phyloP scores from a whole-genome alignment of 2,113 vertebrate species.

The Oryzias melastigma region DNA sequence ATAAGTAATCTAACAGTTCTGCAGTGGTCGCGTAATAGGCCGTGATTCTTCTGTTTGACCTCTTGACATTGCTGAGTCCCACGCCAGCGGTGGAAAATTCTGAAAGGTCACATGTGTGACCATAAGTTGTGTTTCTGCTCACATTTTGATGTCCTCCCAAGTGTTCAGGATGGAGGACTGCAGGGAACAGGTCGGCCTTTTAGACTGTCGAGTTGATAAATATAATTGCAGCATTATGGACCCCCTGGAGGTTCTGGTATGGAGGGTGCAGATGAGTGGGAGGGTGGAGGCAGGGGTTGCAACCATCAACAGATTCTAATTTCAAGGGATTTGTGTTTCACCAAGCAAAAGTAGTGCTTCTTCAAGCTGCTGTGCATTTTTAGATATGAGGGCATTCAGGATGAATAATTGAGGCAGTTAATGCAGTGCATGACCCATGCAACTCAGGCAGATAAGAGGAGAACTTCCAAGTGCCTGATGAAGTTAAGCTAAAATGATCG shows the following conservation, averaged over 20 bases:
- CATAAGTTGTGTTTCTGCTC: constrained; percentile 46
- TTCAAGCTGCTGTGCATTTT: constrained; percentile 49
- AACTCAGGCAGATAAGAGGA: constrained; percentile 54
- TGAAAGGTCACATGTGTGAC: constrained; percentile 38
- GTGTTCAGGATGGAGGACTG: constrained; percentile 30
- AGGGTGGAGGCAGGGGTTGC: constrained; percentile 17
- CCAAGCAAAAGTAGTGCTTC: constrained; percentile 53
- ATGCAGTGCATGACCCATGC: constrained; percentile 60
- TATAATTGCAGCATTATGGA: constrained; percentile 66
- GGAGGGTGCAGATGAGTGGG: constrained; percentile 34
- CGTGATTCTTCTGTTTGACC: constrained; percentile 19
- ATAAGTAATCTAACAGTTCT: not conserved
- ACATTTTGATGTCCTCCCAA: constrained; percentile 50
- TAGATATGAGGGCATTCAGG: constrained; percentile 39
- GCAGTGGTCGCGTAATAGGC: constrained; percentile 35
- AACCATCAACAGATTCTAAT: constrained; percentile 61
- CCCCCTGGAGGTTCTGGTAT: constrained; percentile 44
- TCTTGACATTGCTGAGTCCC: constrained; percentile 38
- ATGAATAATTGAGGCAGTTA: constrained; percentile 74
- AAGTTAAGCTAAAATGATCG: constrained; percentile 55
- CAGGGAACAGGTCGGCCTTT: constrained; percentile 32
- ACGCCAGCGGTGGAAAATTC: constrained; percentile 18
- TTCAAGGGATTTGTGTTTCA: constrained; percentile 64
- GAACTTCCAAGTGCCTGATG: constrained; percentile 58
- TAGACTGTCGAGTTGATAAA: constrained; percentile 63